These are phyloP conservation scores for Strix occidentalis DNA, from an alignment of 2,797 vertebrate species.

Conservation along the genomic window DNA sequence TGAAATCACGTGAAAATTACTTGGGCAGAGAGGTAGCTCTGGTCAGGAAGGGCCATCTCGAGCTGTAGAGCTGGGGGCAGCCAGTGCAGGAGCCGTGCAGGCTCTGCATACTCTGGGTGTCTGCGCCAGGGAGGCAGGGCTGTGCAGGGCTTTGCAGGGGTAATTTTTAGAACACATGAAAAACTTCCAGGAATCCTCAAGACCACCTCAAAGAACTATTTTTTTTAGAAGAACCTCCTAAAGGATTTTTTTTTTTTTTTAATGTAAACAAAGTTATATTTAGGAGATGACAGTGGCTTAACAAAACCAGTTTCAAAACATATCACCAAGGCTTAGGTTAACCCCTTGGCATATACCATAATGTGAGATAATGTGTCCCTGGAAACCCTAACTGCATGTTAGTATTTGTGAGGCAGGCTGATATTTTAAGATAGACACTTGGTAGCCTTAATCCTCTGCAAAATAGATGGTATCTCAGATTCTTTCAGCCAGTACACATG, in stretches of 20 bases:
- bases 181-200: background rate
- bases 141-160: background rate
- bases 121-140: background rate
- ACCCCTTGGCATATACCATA: background rate
- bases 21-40: background rate
- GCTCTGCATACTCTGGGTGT: background rate
- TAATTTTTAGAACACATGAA: background rate
- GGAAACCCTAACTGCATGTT: background rate
- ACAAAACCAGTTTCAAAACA: background rate
- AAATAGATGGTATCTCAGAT: background rate
- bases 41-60: background rate
- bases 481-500: background rate
- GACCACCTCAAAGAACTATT: background rate
- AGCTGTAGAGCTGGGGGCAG: background rate
- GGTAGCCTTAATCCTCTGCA: conserved; percentile 7
- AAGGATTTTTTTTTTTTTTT: background rate
- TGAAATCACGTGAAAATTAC: background rate
- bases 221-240: background rate
- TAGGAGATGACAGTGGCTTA: background rate
- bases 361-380: background rate
- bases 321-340: background rate
- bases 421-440: background rate
- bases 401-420: background rate
- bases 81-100: background rate
- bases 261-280: background rate